phyloP scores from a whole-genome alignment of 2,888 invertebrate species.

The Lepidochrysops patricia region DNA sequence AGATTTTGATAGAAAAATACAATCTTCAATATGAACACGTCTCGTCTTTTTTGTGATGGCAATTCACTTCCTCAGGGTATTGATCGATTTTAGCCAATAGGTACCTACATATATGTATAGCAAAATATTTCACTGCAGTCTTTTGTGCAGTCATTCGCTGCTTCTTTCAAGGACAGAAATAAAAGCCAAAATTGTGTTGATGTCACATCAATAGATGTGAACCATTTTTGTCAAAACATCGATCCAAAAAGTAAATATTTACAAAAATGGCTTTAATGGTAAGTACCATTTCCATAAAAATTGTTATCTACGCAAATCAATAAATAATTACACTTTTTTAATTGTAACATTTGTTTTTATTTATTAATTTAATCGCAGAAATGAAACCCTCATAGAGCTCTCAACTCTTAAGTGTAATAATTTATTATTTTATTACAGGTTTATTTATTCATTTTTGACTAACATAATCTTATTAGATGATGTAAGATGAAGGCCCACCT shows the following conservation, averaged over 20 bases:
- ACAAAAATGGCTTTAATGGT: slow-evolving; percentile 59
- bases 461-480: not conserved
- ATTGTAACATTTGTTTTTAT: not conserved
- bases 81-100: slow-evolving; percentile 43
- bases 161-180: slow-evolving; percentile 30
- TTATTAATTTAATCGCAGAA: no score
- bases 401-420: not conserved
- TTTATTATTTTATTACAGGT: not conserved
- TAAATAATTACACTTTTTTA: not conserved
- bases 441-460: not conserved
- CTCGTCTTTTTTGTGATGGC: slow-evolving; percentile 16
- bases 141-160: slow-evolving; percentile 32
- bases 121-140: slow-evolving; percentile 46
- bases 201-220: slow-evolving; percentile 57
- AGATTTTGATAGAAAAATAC: no score
- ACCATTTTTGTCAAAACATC: slow-evolving; percentile 51
- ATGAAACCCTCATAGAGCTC: no score
- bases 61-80: slow-evolving; percentile 33
- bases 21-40: no score
- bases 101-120: no score
- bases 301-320: not conserved
- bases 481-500: not conserved
- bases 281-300: slow-evolving; percentile 29
- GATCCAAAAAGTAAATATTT: slow-evolving; percentile 31
- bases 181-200: slow-evolving; percentile 33